Evolutionary conservation across 2,797 vertebrate genomes (phyloP).

Genomic region (Euthynnus affinis): DNA sequence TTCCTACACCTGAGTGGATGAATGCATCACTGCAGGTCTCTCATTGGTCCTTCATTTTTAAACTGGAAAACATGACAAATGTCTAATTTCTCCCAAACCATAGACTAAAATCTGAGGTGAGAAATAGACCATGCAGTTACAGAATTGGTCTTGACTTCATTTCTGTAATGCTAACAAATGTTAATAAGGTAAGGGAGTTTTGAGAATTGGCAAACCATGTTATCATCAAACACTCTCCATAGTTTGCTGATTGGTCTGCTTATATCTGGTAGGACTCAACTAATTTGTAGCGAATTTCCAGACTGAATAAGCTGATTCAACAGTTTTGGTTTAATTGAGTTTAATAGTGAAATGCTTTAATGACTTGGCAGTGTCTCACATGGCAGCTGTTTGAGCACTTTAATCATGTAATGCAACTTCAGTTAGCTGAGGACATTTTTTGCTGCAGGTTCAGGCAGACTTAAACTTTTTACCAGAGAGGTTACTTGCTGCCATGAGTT

Average conservation of each 20-base stretch:
- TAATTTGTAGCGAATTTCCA: slow-evolving; percentile 32
- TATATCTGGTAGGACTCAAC: slow-evolving; percentile 20
- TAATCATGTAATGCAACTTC: slow-evolving; percentile 53
- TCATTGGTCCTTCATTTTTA: neutral
- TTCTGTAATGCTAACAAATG: neutral
- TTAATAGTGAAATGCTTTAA: slow-evolving; percentile 57
- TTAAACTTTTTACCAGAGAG: neutral
- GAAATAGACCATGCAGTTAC: neutral
- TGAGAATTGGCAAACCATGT: neutral
- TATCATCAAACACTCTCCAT: neutral
- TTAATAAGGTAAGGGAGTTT: neutral
- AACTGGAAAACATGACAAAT: slow-evolving; percentile 12
- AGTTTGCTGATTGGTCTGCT: slow-evolving; percentile 17
- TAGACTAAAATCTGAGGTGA: neutral
- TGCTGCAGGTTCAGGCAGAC: slow-evolving; percentile 17
- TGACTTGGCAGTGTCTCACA: slow-evolving; percentile 64
- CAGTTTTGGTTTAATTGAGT: slow-evolving; percentile 61
- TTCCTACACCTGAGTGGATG: slow-evolving; percentile 13
- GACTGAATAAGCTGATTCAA: slow-evolving; percentile 61
- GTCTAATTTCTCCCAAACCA: neutral
- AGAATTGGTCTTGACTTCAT: slow-evolving; percentile 9
- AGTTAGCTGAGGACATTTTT: slow-evolving; percentile 44
- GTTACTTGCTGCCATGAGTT: neutral
- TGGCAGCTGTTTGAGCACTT: slow-evolving; percentile 58
- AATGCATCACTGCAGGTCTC: slow-evolving; percentile 3